Evolutionary conservation across 2,113 vertebrate genomes (phyloP).

Genomic region (Oncorhynchus clarkii): DNA sequence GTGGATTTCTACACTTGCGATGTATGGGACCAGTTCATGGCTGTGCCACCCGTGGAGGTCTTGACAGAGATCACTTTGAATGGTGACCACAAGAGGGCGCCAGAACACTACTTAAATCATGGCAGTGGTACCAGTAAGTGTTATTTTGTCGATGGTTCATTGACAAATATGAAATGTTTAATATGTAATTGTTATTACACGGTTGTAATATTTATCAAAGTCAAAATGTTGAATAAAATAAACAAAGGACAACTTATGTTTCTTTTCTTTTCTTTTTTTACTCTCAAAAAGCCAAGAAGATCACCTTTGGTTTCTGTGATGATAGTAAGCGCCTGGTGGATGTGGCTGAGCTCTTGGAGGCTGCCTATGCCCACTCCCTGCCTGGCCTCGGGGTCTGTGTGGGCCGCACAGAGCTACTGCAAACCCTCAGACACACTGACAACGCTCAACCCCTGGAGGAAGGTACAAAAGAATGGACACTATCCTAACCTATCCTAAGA

Average conservation of each 20-base stretch:
- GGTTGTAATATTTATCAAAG: too few relatives aligned
- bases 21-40: slow-evolving; percentile 78
- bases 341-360: slow-evolving; percentile 72
- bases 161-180: too few relatives aligned
- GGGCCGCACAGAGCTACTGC: slow-evolving; percentile 76
- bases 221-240: too few relatives aligned
- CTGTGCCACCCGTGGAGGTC: slow-evolving; percentile 70
- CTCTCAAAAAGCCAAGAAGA: slow-evolving; percentile 51
- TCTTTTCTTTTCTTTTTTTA: background rate
- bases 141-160: too few relatives aligned
- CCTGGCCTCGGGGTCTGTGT: slow-evolving; percentile 79
- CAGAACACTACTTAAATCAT: slow-evolving; percentile 16
- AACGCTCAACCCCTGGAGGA: slow-evolving; percentile 44
- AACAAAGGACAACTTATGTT: too few relatives aligned
- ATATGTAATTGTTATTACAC: too few relatives aligned
- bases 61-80: slow-evolving; percentile 46
- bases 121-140: background rate
- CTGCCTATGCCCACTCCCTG: slow-evolving; percentile 78
- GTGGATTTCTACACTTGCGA: slow-evolving; percentile 88
- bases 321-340: slow-evolving; percentile 77
- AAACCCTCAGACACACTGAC: slow-evolving; percentile 60
- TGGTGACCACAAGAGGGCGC: slow-evolving; percentile 46
- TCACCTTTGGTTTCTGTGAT: slow-evolving; percentile 80
- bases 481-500: slow-evolving; percentile 12
- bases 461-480: slow-evolving; percentile 27